phyloP scores from a whole-genome alignment of 2,113 vertebrate species.

The Poeciliopsis prolifica region DNA sequence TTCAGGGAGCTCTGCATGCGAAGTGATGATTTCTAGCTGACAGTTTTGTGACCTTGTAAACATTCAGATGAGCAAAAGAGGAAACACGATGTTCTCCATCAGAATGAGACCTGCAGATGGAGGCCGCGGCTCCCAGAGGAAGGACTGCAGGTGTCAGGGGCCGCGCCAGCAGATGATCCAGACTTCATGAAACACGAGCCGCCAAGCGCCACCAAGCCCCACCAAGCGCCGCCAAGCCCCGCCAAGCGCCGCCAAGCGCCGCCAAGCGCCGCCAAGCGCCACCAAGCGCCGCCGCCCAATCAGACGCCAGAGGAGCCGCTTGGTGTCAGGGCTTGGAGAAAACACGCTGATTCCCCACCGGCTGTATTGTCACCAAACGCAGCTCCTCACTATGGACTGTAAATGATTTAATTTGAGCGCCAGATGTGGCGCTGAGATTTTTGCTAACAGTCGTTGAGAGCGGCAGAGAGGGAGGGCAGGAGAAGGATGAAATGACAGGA shows the following conservation, averaged over 20 bases:
- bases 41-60: conserved; percentile 35
- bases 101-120: conserved; percentile 47
- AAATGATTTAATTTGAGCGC: conserved; percentile 80
- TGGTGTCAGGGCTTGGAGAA: conserved; percentile 65
- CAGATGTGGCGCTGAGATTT: conserved; percentile 76
- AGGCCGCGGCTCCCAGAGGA: conserved; percentile 24
- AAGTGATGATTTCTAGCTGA: background rate
- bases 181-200: conserved; percentile 15
- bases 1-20: background rate
- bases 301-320: conserved; percentile 61
- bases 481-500: conserved; percentile 75
- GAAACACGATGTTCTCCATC: conserved; percentile 13
- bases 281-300: conserved; percentile 57
- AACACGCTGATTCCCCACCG: conserved; percentile 76
- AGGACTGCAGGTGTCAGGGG: conserved; percentile 65
- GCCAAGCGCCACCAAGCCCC: background rate
- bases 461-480: conserved; percentile 50
- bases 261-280: conserved; percentile 8
- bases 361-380: conserved; percentile 73
- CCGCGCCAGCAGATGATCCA: conserved; percentile 54
- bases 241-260: conserved; percentile 27
- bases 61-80: conserved; percentile 2
- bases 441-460: conserved; percentile 44
- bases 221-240: conserved; percentile 19
- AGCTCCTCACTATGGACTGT: conserved; percentile 72